phyloP scores from a whole-genome alignment of 2,797 vertebrate genomes.

The Carapus acus region DNA sequence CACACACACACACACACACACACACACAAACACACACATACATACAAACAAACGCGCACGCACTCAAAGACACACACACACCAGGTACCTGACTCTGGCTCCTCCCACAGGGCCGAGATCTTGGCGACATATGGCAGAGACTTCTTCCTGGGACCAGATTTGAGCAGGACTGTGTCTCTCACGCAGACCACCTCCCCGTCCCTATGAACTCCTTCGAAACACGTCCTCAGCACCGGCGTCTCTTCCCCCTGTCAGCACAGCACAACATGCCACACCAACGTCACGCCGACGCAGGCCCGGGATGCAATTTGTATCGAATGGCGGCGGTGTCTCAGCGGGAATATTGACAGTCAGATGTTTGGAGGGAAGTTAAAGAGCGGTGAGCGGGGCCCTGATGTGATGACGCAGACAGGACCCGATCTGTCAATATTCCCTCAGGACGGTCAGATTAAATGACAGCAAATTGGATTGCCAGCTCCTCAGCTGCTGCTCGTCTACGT shows the following conservation, averaged over 20 bases:
- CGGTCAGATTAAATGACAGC: slow-evolving; percentile 20
- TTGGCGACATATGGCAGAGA: slow-evolving; percentile 96
- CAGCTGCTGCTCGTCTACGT: slow-evolving; percentile 57
- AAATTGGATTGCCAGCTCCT: slow-evolving; percentile 29
- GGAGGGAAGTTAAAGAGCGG: slow-evolving; percentile 6
- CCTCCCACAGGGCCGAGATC: slow-evolving; percentile 96
- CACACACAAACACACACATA: not conserved
- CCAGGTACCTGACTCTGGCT: slow-evolving; percentile 88
- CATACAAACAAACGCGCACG: too few relatives aligned
- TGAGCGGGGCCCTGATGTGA: slow-evolving; percentile 9
- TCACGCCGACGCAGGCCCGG: too few relatives aligned
- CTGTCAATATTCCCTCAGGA: slow-evolving; percentile 6
- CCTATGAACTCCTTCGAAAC: slow-evolving; percentile 91
- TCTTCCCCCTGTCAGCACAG: slow-evolving; percentile 81
- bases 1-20: not conserved
- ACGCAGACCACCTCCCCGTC: slow-evolving; percentile 90
- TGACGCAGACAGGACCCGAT: slow-evolving; percentile 14
- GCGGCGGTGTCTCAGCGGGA: slow-evolving; percentile 19
- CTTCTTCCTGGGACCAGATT: slow-evolving; percentile 94
- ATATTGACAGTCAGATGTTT: slow-evolving; percentile 9
- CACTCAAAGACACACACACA: not conserved
- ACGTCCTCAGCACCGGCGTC: slow-evolving; percentile 83
- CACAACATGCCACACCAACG: too few relatives aligned
- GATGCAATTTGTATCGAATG: slow-evolving; percentile 27
- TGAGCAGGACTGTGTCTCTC: slow-evolving; percentile 92